These are phyloP conservation scores for Drosophila differens DNA, from an alignment of 2,888 invertebrate species.

Conservation along the genomic window DNA sequence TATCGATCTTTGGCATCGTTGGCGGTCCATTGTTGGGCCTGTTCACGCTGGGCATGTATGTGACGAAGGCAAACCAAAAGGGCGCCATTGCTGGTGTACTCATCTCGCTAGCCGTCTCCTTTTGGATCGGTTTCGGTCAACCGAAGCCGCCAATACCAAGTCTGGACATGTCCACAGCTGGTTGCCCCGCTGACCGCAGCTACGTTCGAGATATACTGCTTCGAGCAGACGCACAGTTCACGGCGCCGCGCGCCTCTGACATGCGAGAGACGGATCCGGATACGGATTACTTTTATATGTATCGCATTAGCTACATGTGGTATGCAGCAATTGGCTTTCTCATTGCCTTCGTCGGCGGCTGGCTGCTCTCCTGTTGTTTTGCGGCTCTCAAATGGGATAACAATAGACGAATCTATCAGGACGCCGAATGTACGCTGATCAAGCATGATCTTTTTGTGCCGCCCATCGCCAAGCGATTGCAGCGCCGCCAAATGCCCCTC, in stretches of 20 bases:
- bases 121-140: constrained; percentile 94
- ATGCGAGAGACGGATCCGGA: constrained; percentile 31
- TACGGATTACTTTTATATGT: constrained; percentile 80
- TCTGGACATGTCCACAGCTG: constrained; percentile 87
- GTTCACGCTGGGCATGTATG: constrained; percentile 94
- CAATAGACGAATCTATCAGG: constrained; percentile 78
- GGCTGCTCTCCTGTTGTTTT: constrained; percentile 86
- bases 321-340: constrained; percentile 87
- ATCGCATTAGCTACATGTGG: constrained; percentile 90
- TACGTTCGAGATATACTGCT: constrained; percentile 57
- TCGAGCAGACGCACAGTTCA: not conserved
- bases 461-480: constrained; percentile 86
- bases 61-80: constrained; percentile 89
- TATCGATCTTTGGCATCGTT: constrained; percentile 94
- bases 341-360: constrained; percentile 86
- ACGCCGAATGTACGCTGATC: constrained; percentile 81
- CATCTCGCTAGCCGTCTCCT: constrained; percentile 88
- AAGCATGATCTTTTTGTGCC: constrained; percentile 88
- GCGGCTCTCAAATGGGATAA: constrained; percentile 82
- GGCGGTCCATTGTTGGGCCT: constrained; percentile 95
- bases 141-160: constrained; percentile 88
- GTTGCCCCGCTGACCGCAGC: constrained; percentile 85
- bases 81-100: constrained; percentile 90
- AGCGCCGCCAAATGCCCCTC: constrained; percentile 79
- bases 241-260: not conserved